Base-by-base conservation (phyloP, 2,113 vertebrate species). In the Ceuthmochares aereus region DNA sequence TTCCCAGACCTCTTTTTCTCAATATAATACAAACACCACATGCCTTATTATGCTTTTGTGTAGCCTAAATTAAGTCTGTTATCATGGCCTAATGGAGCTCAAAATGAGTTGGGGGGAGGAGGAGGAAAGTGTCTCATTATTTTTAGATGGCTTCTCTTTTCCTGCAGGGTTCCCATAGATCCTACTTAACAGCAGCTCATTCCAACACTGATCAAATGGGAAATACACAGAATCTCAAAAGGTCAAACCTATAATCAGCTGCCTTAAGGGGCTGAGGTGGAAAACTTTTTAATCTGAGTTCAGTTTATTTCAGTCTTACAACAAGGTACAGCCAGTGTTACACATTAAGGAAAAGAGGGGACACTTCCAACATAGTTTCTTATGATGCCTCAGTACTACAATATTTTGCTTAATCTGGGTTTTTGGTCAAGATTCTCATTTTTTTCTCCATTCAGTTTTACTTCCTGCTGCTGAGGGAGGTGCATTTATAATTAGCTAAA, bases 191-290 rank as follows among this genome's bases (percentile, higher is more conserved):
- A 96, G 95, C 96, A 98, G 90, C 97, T 98, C 98, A 98, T 98
- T 98, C 97, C 93, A 95, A 94, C 66, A 87, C 97, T 98, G 98
- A 98, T 98, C 98, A 98, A 98, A 97, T 98, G 96, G 97, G 98
- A 98, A 98, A 98, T 97, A 97, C 96, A 98, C 85, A 97, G 96
- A 98, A 97, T 98, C 98, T 98, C 97, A 97, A 98, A 98, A 98
- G 98, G 98, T 98, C 98, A 98, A 96, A 98, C 94, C 97, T 98
- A 98, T 98, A 98, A 98, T 99, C 98, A 98, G 90, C 80, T 98
- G 87, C 98, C 98, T 96, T 98, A 79, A 97, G 97, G 98, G 97
- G 73, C 23, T 96, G 95, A 97, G 95, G 97, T 94, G 97, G 95
- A 98, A 98, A 98, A 98, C 87, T 98, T 98, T 95, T 97, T 98